Base-by-base conservation (phyloP, 2,797 vertebrate species). In the Setipinna tenuifilis region DNA sequence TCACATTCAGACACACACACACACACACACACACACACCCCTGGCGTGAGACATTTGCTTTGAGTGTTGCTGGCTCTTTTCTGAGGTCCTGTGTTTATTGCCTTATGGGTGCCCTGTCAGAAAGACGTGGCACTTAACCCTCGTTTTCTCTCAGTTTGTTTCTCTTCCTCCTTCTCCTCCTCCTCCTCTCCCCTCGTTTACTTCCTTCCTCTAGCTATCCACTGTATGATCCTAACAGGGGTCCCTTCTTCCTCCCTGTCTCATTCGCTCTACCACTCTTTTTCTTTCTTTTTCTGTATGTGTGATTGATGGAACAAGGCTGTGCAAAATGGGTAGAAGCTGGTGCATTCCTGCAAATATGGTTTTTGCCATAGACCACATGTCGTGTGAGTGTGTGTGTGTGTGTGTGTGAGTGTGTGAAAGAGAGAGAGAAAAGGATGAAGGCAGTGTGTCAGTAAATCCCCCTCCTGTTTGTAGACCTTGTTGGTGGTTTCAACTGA, bases 51-150 rank as follows among this genome's bases (percentile, higher is more conserved):
- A 6, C 58, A 3, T 71, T 35, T 41, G 28, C 23, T 31, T 75
- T 75, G 68, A 9, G 68, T 19, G 28, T 87, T 83, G 78, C 88
- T 83, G 46, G 81, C 44, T 85, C 21, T 0, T 86, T 54, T 59
- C 80, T 25, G 3, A 31, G 41, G 68, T 82, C 1, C 31, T 35
- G 28, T 75, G 16, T 75, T 75, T 71, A 35, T 41, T 23, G 58
- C 41, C 31, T 83, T 46, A 61, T 61, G 82, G 21, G 82, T 44
- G 57, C 21, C 17, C 82, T 46, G 82, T 58, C 58, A 61, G 31
- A 59, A 23, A 59, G 57, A 50, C 6, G 17, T 35, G 19, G 46
- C 28, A 59, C 50, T 48, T 82, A 44, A 23, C 25, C 31, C 28
- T 2, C 17, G 25, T 11, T 54, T 80, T 11, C 75, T 80, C 28